Evolutionary conservation across 1,140 invertebrate genomes (phyloP), one percentile per base, ranked within the genome.

Genomic region (Chelonus insularis): DNA sequence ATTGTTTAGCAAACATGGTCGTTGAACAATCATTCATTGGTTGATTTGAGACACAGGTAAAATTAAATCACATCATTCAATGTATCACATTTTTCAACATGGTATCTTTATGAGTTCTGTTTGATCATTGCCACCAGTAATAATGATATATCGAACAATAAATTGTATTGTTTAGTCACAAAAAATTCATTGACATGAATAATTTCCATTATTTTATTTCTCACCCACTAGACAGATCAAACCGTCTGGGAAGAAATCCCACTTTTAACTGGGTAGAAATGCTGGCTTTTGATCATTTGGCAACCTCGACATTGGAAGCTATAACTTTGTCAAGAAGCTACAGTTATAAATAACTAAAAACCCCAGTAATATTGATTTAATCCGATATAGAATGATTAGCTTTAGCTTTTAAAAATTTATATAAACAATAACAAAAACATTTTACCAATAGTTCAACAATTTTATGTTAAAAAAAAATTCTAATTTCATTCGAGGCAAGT

Each of bases 1-100:
- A 78, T 77, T 77, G 72, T 77, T 73, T 55, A 55, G 34, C 18
- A 39, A 55, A 18, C 5, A 25, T 39, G 36, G 8, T 39, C 36
- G 3, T 14, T 39, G 9, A 39, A 20, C 21, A 18, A 25, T 6
- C 18, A 25, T 45, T 9, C 16, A 45, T 16, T 45, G 16, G 16
- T 21, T 20, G 7, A 29, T 29, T 4, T 4, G 7, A 4, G 7
- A 29, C 25, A 29, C 25, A 29, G 25, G 25, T 29, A 29, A 29
- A 29, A 29, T 7, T 11, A n/a, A 18, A 21, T 37, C 8, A 37
- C 36, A 37, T 37, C 9, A n/a, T 37, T 32, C 4, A 9, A 4
- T 32, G 29, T 4, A 9, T 32, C 29, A 9, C 4, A 32, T 32
- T 9, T 9, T 9, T 5, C 29, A 32, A 4, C 29, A 4, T 32